phyloP scores from a whole-genome alignment of 1,140 invertebrate genomes.

The Eriocheir sinensis region DNA sequence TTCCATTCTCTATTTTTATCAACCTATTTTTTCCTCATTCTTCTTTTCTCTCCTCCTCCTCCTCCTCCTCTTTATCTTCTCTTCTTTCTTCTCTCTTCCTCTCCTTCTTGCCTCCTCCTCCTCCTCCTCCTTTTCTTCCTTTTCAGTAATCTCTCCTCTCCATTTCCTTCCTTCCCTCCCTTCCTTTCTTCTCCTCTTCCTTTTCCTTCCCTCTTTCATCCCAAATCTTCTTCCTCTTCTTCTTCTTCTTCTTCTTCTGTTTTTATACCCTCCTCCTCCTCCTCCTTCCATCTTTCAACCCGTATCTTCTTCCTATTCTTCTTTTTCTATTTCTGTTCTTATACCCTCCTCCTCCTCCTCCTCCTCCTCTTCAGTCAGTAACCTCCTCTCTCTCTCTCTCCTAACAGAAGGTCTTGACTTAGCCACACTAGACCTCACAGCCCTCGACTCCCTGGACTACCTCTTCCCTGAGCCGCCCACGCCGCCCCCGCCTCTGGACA shows the following conservation, averaged over 20 bases:
- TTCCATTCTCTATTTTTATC: not conserved
- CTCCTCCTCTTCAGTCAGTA: not conserved
- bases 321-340: not conserved
- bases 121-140: too few relatives aligned
- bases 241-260: not conserved
- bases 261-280: not conserved
- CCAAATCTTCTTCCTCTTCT: not conserved
- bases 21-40: not conserved
- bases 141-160: not conserved
- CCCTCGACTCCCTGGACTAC: constrained; percentile 70
- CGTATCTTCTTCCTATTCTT: not conserved
- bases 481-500: constrained; percentile 47
- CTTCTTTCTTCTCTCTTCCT: not conserved
- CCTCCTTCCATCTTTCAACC: not conserved
- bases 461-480: constrained; percentile 69
- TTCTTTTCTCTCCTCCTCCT: too few relatives aligned
- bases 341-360: not conserved
- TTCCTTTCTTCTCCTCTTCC: not conserved
- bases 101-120: not conserved
- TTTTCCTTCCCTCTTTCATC: not conserved
- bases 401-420: constrained; percentile 70
- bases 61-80: constrained; percentile 14
- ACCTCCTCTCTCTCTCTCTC: not conserved
- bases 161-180: not conserved
- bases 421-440: constrained; percentile 51